phyloP scores from a whole-genome alignment of 2,888 invertebrate species.

The Barypeithes pellucidus region DNA sequence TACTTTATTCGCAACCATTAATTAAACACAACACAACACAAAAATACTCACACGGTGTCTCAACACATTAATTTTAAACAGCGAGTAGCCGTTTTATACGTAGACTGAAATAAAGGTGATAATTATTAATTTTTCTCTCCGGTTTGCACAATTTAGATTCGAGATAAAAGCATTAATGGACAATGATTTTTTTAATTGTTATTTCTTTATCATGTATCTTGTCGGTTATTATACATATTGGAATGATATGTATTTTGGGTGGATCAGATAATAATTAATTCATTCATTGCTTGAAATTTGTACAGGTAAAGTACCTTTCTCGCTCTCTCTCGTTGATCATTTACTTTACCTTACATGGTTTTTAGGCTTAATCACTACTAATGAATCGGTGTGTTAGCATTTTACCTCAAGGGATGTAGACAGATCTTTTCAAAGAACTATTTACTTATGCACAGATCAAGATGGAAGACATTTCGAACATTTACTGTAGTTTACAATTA shows the following conservation, averaged over 20 bases:
- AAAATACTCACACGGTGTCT: conserved; percentile 1
- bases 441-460: too few relatives aligned
- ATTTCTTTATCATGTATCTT: background rate
- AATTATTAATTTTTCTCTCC: background rate
- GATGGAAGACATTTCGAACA: too few relatives aligned
- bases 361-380: too few relatives aligned
- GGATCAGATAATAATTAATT: too few relatives aligned
- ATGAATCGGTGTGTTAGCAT: too few relatives aligned
- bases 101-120: background rate
- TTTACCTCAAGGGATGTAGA: too few relatives aligned
- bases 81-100: background rate
- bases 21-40: conserved; percentile 4
- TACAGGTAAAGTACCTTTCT: too few relatives aligned
- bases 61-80: background rate
- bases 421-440: too few relatives aligned
- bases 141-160: background rate
- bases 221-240: background rate
- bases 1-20: background rate
- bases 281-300: background rate
- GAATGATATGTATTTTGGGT: too few relatives aligned
- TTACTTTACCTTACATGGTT: too few relatives aligned
- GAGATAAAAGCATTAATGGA: background rate
- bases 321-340: too few relatives aligned
- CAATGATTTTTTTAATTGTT: conserved; percentile 2
- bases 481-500: too few relatives aligned